Evolutionary conservation across 1,140 invertebrate species (phyloP).

Genomic region (Nixonia krombeini): DNA sequence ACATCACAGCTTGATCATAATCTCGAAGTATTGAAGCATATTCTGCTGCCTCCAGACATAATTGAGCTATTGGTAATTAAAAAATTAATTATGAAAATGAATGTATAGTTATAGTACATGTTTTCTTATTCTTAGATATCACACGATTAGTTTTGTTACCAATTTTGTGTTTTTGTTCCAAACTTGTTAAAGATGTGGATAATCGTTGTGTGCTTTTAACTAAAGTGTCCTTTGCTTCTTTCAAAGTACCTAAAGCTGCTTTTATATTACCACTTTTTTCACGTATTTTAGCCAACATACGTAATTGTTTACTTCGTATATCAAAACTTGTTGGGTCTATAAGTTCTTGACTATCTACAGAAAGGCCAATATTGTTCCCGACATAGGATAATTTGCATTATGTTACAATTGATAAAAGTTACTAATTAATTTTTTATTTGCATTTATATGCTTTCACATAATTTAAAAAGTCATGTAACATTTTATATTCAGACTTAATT

Average conservation of each 20-base stretch:
- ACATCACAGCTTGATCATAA: constrained; percentile 80
- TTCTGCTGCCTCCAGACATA: constrained; percentile 80
- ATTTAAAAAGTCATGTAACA: background rate
- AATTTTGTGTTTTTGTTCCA: constrained; percentile 33
- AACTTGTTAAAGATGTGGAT: constrained; percentile 68
- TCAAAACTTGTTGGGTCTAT: constrained; percentile 73
- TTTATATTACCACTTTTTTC: constrained; percentile 77
- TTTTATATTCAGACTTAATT: constrained; percentile 15
- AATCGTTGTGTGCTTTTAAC: constrained; percentile 77
- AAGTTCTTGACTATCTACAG: constrained; percentile 54
- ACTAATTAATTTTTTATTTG: too few species aligned
- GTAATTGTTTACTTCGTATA: constrained; percentile 76
- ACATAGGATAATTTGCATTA: background rate
- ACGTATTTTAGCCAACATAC: constrained; percentile 78
- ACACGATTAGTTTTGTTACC: constrained; percentile 10
- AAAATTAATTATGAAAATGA: background rate
- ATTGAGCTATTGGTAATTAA: constrained; percentile 61
- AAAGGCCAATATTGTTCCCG: too few species aligned
- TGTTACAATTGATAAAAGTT: too few species aligned
- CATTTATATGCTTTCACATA: too few species aligned
- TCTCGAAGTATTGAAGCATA: constrained; percentile 76
- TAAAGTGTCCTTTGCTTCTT: constrained; percentile 78
- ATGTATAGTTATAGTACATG: too few species aligned
- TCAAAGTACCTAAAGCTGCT: constrained; percentile 75
- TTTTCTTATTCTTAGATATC: background rate